Base-by-base conservation (phyloP, 2,888 invertebrate genomes). In the Yponomeuta cagnagella region DNA sequence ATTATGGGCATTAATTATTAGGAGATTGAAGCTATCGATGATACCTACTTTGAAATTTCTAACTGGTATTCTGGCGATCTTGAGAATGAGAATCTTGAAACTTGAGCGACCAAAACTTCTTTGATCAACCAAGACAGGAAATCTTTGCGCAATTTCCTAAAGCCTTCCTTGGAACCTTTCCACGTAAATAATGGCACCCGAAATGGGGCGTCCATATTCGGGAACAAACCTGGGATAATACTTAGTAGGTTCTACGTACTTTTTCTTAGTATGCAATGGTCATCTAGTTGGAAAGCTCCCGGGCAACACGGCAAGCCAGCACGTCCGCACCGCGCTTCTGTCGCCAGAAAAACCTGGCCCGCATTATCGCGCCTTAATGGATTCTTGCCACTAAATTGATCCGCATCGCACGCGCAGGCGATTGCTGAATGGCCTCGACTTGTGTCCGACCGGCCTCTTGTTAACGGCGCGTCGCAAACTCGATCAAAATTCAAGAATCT, bases 291-390 rank as follows among this genome's bases (percentile, higher is more conserved):
- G 43, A 43, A 8, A 8, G 6, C 9, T 15, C 52, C 52, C 12
- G 15, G 15, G 52, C 52, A 15, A 9, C 8, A 15, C 63, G 9
- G 37, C 70, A 63, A n/a, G 63, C 70, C 70, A 15, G 15, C 70
- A 70, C 70, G 70, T 70, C 48, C 63, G 37, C 31, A 63, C 37
- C 58, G 8, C 30, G 37, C 37, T 23, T 43, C 43, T 9, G 15
- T 58, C 52, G 52, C 71, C 73, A 77, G 74, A 76, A 80, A 79
- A 78, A 78, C 74, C 72, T 70, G 71, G 71, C 72, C 72, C 58
- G 64, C 73, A 78, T 78, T 77, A 80, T 78, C 74, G 72, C 74
- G 77, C 77, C 74, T 74, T 78, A 77, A 78, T 79, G 75, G 77
- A 79, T 76, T 76, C 75, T 72, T 73, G 75, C 71, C 69, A 74